phyloP scores from a whole-genome alignment of 2,888 invertebrate genomes.

The Drosophila prolongata region DNA sequence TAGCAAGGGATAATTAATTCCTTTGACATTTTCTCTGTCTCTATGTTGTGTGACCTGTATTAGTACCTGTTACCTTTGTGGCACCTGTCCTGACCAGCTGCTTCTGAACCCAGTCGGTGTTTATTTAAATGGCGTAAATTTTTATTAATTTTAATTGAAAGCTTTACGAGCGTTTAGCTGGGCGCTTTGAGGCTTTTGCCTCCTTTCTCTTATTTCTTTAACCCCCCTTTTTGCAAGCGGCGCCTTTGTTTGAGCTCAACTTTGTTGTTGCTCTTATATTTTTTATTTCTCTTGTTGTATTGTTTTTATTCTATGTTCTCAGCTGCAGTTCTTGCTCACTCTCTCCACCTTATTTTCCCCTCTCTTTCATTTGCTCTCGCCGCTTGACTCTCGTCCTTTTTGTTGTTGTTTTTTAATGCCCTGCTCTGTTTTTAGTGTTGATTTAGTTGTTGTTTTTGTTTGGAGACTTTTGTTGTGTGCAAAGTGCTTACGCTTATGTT shows the following conservation, averaged over 20 bases:
- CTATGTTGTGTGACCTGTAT: neutral
- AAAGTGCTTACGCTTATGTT: constrained; percentile 31
- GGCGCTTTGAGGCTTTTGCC: constrained; percentile 31
- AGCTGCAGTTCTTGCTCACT: constrained; percentile 19
- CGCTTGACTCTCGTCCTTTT: neutral
- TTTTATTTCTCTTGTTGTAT: constrained; percentile 12
- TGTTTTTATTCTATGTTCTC: constrained; percentile 14
- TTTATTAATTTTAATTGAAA: constrained; percentile 80
- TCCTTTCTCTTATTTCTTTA: neutral
- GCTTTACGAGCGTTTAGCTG: constrained; percentile 67
- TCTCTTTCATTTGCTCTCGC: neutral
- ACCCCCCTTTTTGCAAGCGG: constrained; percentile 2
- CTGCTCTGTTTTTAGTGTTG: constrained; percentile 41
- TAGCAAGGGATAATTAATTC: neutral
- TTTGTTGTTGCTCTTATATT: constrained; percentile 27
- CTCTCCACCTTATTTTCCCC: neutral
- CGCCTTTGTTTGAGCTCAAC: constrained; percentile 68
- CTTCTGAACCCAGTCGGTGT: constrained; percentile 44
- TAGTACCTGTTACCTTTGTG: no score
- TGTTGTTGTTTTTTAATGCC: constrained; percentile 18
- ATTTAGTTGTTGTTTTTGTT: constrained; percentile 50
- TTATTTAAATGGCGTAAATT: constrained; percentile 78
- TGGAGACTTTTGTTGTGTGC: constrained; percentile 41
- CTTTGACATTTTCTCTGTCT: neutral
- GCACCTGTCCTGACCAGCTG: constrained; percentile 17